Base-by-base conservation (phyloP, 92 coral and sea anemone species). In the Palythoa grandiflora region DNA sequence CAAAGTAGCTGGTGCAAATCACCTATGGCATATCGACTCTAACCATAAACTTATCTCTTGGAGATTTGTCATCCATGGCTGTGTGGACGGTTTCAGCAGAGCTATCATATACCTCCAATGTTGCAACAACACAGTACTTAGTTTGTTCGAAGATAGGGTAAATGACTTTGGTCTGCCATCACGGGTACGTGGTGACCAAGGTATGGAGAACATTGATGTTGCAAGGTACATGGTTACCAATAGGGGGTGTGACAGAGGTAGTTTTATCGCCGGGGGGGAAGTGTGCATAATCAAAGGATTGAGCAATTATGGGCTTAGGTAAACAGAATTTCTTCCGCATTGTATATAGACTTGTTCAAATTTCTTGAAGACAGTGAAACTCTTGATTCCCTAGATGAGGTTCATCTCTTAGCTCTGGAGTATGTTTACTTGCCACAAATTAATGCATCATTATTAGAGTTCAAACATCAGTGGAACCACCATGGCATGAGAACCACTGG, bases 401-500 rank as follows among this genome's bases (percentile, higher is more conserved):
- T 89, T 40, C 92, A 84, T 72, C 89, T 89, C 17, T 89, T 83
- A 71, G 89, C 92, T 61, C 87, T 84, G 60, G 88, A 89, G 85
- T 73, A 91, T 84, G 83, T 84, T 68, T 87, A 81, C 68, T 84
- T 84, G 77, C 90, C 88, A 78, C 71, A 91, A 66, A 84, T 90
- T 53, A 93, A 93, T 85, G 84, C 75, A 11, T 93, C 91, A 16
- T 84, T 93, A 73, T 73, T 63, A 68, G 93, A 93, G 88, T 93
- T 93, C 78, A 81, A 61, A 90, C 73, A 85, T 36, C 95, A 93
- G 88, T 90, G 91, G 93, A 93, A 93, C 85, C 87, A 92, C 85
- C 93, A 92, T 90, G 91, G 89, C 21, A 65, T 90, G 5, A 90
- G 95, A 79, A 90, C 93, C 38, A 75, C 85, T 16, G 79, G 84